These are phyloP conservation scores for Pimephales promelas DNA, from an alignment of 2,113 vertebrate species.

Conservation along the genomic window DNA sequence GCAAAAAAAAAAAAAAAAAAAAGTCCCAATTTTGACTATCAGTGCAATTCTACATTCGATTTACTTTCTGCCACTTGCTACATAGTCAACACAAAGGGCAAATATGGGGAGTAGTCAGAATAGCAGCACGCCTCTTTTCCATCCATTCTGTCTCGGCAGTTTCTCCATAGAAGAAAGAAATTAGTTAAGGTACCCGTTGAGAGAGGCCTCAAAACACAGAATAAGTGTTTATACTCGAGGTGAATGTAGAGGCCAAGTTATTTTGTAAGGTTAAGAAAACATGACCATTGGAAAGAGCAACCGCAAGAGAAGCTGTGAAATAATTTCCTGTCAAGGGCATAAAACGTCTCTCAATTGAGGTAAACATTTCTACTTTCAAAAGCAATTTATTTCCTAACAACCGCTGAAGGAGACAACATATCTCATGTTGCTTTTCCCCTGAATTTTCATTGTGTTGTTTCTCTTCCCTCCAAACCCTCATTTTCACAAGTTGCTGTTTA, in stretches of 20 bases:
- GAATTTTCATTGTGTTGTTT: slow-evolving; percentile 69
- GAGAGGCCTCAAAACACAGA: slow-evolving; percentile 64
- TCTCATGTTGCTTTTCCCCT: slow-evolving; percentile 70
- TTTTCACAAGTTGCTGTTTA: slow-evolving; percentile 65
- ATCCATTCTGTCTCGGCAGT: slow-evolving; percentile 54
- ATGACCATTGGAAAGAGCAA: slow-evolving; percentile 71
- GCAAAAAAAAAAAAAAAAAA: slow-evolving; percentile 41
- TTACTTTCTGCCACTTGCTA: slow-evolving; percentile 60
- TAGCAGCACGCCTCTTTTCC: slow-evolving; percentile 52
- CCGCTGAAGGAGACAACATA: slow-evolving; percentile 75
- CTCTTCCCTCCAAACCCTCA: slow-evolving; percentile 48
- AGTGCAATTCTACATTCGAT: slow-evolving; percentile 63
- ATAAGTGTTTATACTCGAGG: slow-evolving; percentile 69
- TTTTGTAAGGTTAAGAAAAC: slow-evolving; percentile 74
- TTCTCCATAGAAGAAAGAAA: slow-evolving; percentile 64
- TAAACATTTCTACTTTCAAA: slow-evolving; percentile 78
- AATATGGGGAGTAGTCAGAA: slow-evolving; percentile 57
- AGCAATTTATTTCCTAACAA: slow-evolving; percentile 78
- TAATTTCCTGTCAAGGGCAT: slow-evolving; percentile 76
- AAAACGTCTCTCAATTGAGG: slow-evolving; percentile 74
- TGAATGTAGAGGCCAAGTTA: slow-evolving; percentile 70
- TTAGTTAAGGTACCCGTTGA: slow-evolving; percentile 65
- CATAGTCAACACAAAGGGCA: slow-evolving; percentile 54
- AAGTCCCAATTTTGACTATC: slow-evolving; percentile 41
- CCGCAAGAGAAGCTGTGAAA: slow-evolving; percentile 70